Base-by-base conservation (phyloP, 2,797 vertebrate genomes). In the Brotula barbata region DNA sequence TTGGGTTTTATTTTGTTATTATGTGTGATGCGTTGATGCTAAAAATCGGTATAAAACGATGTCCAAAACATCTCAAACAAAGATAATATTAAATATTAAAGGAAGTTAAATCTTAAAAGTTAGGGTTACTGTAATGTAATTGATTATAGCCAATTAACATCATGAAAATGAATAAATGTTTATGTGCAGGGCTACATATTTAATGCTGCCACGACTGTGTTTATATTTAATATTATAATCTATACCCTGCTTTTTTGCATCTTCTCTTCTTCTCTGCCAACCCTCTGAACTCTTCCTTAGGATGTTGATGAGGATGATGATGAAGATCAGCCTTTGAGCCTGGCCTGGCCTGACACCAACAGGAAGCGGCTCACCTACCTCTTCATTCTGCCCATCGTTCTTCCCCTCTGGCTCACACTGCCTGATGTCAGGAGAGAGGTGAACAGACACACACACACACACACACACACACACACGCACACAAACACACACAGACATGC, bases 381-480 rank as follows among this genome's bases (percentile, higher is more conserved):
- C 43, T 0, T 94, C 1, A 93, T 99, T 49, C 68, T 98, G 0
- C 97, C 97, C 62, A 96, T 99, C 28, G 89, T 98, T 68, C 74
- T 98, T 20, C 96, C 95, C 1, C 85, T 99, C 58, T 99, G 97
- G 97, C 66, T 89, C 28, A 94, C 95, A 1, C 89, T 99, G 47
- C 97, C 97, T 0, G 97, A 99, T 0, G 97, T 97, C 82, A 93
- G 97, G 76, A 96, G 94, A 85, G 90, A 94, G 60, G 97, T 98
- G 74, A 90, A 42, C 2, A 56, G 12, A 33, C 23, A 47, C 25
- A 57, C 22, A 34, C 31, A 58, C 13, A 40, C 33, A 47, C 50
- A 60, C 34, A 42, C 37, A 39, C 23, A 20, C 7, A 34, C 28
- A 46, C 13, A 43, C 9, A 40, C 3, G 15, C 15, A 20, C 1